Base-by-base conservation (phyloP, 2,797 vertebrate species). In the Liparis tanakae region DNA sequence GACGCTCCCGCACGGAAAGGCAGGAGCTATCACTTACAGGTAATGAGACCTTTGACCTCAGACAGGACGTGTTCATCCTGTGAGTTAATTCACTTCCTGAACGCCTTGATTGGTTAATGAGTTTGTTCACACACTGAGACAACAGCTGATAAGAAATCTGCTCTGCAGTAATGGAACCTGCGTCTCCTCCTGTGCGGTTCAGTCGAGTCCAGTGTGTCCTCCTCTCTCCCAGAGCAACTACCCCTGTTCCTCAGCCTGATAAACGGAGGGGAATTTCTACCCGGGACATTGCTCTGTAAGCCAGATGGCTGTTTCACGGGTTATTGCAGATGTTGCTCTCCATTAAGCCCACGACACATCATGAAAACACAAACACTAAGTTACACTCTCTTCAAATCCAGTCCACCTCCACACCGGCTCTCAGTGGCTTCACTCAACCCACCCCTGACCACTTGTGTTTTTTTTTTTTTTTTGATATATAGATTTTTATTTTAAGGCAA, bases 401-500 rank as follows among this genome's bases (percentile, higher is more conserved):
- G 62, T 57, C 76, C 85, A 77, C 84, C 85, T 83, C 73, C 67
- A 62, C 85, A 87, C 59, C 84, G 86, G 87, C 36, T 84, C 63
- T 54, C 17, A 1, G 60, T 25, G 56, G 64, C 56, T 54, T 59
- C 55, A 62, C 53, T 57, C 50, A 63, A 60, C 36, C 62, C 64
- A 76, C 79, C 74, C n/a, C 53, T 44, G 50, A 58, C 74, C 53
- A 43, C 59, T 72, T 65, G 6, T 62, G 54, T 65, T 65, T 59
- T 10, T 18, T n/a, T 62, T 43, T 65, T 65, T 59, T 10, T 18
- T n/a, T n/a, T n/a, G n/a, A n/a, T n/a, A n/a, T n/a, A n/a, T n/a
- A n/a, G n/a, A n/a, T n/a, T n/a, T n/a, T n/a, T n/a, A n/a, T n/a
- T n/a, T n/a, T n/a, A n/a, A n/a, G n/a, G n/a, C n/a, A n/a, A n/a